These are phyloP conservation scores for Scortum barcoo DNA, from an alignment of 2,113 vertebrate genomes.

Conservation along the genomic window DNA sequence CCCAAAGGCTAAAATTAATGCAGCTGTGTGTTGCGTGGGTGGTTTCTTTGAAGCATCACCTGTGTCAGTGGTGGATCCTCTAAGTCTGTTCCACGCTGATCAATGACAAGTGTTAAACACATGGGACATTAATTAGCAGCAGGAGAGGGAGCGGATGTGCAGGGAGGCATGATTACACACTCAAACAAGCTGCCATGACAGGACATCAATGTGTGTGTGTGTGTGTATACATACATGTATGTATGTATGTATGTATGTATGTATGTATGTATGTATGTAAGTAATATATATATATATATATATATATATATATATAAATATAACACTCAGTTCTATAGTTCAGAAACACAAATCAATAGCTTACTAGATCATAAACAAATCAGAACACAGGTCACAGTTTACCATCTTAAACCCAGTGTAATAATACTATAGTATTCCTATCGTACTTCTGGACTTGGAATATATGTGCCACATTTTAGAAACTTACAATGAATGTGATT, in stretches of 20 bases:
- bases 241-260: neutral
- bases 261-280: no score
- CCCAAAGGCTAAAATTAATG: neutral
- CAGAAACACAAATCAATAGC: neutral
- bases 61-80: constrained; percentile 18
- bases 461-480: no score
- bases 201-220: constrained; percentile 25
- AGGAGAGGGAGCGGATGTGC: constrained; percentile 16
- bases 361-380: neutral
- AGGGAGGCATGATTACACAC: constrained; percentile 8
- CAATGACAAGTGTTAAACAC: constrained; percentile 50
- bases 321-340: neutral
- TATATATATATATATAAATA: no score
- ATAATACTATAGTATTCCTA: neutral
- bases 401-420: neutral
- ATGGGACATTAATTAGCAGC: constrained; percentile 45
- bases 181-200: constrained; percentile 19
- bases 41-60: constrained; percentile 34
- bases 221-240: neutral
- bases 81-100: constrained; percentile 39
- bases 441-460: no score
- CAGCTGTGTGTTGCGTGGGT: neutral
- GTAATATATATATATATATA: no score
- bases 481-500: neutral
- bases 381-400: neutral